Evolutionary conservation across 2,113 vertebrate genomes (phyloP), one percentile per base, ranked within the genome.

Genomic region (Abramis brama): DNA sequence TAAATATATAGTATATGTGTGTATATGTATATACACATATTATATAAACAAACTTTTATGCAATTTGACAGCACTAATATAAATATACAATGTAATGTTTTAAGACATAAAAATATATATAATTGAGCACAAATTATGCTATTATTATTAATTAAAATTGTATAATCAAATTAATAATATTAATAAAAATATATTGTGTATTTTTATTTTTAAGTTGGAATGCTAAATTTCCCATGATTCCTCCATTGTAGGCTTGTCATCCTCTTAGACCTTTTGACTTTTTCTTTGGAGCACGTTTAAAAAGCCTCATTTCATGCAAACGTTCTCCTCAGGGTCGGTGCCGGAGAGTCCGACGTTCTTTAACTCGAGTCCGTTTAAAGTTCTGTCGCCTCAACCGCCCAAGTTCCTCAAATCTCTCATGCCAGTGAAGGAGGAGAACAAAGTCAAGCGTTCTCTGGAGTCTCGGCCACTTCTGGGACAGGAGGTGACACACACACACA

Each of bases 321-420:
- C 62, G 86, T 55, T 76, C 78, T 36, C 47, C 21, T n/a, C 90
- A 94, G 94, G 91, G 89, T 84, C 71, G 84, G 89, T 95, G 88
- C 90, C 94, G 55, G 97, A 98, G 88, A 97, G 94, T 91, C 94
- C 96, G 13, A 95, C 95, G 21, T 94, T 96, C 92, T 97, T 97
- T 93, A 94, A 93, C 88, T 90, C 95, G 86, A 98, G 96, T 90
- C 96, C 97, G 59, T 98, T 99, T 90, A 99, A 99, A 95, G 96
- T 94, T 43, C 96, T 99, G 88, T 97, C 97, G 83, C 96, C 97
- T 87, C 97, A 99, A 87, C 95, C 97, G 6, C 96, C 97, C 9
- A 99, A 99, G 92, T 99, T 99, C 94, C 98, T 99, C 91, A 98
- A 98, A 90, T 96, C 97, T 27, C 94, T 99, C 89, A 95, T 98